Conservation (phyloP, 2,888 invertebrate species). For the Smittia sp. region DNA sequence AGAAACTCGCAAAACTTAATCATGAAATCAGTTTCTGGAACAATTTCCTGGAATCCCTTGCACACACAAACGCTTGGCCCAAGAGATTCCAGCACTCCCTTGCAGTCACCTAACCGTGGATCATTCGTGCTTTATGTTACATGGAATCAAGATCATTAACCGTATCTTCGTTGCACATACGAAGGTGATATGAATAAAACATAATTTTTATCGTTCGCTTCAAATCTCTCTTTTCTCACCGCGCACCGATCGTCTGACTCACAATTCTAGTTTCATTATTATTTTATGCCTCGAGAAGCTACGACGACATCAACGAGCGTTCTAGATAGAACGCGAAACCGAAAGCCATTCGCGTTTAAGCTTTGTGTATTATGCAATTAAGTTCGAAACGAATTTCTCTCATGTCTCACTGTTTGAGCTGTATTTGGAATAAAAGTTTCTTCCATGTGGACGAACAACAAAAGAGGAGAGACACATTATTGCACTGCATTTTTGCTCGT, state of each 20-base stretch:
- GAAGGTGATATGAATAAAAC: slow-evolving; percentile 40
- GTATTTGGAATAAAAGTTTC: background rate
- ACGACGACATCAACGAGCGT: background rate
- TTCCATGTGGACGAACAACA: background rate
- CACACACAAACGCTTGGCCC: background rate
- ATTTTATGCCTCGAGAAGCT: slow-evolving; percentile 20
- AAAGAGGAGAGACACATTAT: slow-evolving; percentile 10
- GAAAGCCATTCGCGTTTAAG: background rate
- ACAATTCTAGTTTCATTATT: slow-evolving; percentile 9
- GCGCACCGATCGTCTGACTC: slow-evolving; percentile 17
- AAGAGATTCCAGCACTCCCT: background rate
- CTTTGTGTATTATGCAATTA: slow-evolving; percentile 22
- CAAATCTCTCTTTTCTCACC: background rate
- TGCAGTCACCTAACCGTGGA: background rate
- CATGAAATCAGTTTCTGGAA: too few relatives aligned
- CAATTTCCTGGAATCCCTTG: too few relatives aligned
- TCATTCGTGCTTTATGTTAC: slow-evolving; percentile 24
- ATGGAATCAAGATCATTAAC: slow-evolving; percentile 34
- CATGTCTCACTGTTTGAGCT: background rate
- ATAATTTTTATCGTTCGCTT: slow-evolving; percentile 5
- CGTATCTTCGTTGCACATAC: slow-evolving; percentile 29
- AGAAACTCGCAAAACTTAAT: too few relatives aligned
- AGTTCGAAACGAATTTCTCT: background rate
- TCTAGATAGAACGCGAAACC: background rate
- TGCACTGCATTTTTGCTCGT: slow-evolving; percentile 15